These are phyloP conservation scores for Bambusicola thoracicus DNA, from an alignment of 2,113 vertebrate genomes.

Conservation along the genomic window DNA sequence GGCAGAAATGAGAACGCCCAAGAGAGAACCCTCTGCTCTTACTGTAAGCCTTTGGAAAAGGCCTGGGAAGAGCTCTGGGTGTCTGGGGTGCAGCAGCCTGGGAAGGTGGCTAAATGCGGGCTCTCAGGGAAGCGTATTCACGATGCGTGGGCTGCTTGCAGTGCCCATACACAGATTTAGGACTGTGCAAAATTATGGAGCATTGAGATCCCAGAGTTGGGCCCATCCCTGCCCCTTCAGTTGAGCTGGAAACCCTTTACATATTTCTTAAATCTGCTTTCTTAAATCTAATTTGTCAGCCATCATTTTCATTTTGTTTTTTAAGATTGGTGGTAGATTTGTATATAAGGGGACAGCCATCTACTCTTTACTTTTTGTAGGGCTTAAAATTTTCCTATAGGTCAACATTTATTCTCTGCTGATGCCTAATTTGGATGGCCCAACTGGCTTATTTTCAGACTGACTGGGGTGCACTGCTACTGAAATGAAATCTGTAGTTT, in stretches of 20 bases:
- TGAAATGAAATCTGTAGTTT: conserved; percentile 44
- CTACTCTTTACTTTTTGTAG: background rate
- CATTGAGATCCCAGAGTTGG: background rate
- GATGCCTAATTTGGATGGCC: conserved; percentile 7
- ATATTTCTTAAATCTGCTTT: background rate
- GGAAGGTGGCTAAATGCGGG: background rate
- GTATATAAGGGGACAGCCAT: background rate
- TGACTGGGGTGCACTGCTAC: background rate
- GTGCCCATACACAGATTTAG: background rate
- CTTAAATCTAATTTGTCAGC: background rate
- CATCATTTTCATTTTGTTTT: background rate
- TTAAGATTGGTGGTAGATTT: background rate
- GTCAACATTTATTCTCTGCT: background rate
- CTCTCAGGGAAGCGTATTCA: background rate
- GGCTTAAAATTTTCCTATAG: background rate
- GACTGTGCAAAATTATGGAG: background rate
- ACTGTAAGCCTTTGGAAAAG: background rate
- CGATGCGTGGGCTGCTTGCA: background rate
- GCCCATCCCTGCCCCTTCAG: background rate
- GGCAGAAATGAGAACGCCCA: background rate
- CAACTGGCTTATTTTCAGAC: conserved; percentile 21
- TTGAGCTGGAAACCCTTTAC: background rate
- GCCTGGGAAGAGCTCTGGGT: background rate
- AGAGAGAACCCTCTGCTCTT: background rate
- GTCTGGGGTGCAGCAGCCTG: background rate